Percentiles rank a stretch among this genome's conserved stretches.
Evolutionary conservation across 2,888 invertebrate species (phyloP).

Genomic region (Mantis religiosa): DNA sequence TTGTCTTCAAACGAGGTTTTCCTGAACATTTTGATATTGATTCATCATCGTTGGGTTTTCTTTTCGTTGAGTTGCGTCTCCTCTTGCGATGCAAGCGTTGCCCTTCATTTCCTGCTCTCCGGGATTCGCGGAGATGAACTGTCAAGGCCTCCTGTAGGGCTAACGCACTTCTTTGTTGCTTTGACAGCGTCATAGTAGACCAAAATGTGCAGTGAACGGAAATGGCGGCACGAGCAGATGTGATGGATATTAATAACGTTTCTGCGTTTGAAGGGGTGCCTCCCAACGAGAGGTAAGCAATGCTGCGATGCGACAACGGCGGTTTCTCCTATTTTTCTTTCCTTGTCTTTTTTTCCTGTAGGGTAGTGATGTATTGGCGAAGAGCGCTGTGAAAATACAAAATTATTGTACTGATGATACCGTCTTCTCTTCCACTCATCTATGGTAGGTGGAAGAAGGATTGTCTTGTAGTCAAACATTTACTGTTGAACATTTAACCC

Average conservation of each 20-base stretch:
- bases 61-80: neutral
- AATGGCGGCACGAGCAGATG: neutral
- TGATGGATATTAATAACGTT: neutral
- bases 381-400: too few species aligned
- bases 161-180: constrained; percentile 4
- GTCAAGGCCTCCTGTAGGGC: constrained; percentile 5
- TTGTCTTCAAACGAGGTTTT: too few species aligned
- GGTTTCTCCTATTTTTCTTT: too few species aligned
- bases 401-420: too few species aligned
- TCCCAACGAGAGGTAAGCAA: neutral
- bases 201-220: neutral
- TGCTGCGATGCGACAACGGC: too few species aligned
- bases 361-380: too few species aligned
- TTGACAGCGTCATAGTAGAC: neutral
- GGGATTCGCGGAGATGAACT: constrained; percentile 11
- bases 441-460: too few species aligned
- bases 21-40: too few species aligned
- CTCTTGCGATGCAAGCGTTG: neutral
- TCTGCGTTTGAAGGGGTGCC: neutral
- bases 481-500: too few species aligned
- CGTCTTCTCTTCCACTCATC: too few species aligned
- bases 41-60: neutral
- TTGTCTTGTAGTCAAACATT: too few species aligned
- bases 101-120: neutral
- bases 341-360: too few species aligned